Base-by-base conservation (phyloP, 2,797 vertebrate species). In the Gymnothorax javanicus region DNA sequence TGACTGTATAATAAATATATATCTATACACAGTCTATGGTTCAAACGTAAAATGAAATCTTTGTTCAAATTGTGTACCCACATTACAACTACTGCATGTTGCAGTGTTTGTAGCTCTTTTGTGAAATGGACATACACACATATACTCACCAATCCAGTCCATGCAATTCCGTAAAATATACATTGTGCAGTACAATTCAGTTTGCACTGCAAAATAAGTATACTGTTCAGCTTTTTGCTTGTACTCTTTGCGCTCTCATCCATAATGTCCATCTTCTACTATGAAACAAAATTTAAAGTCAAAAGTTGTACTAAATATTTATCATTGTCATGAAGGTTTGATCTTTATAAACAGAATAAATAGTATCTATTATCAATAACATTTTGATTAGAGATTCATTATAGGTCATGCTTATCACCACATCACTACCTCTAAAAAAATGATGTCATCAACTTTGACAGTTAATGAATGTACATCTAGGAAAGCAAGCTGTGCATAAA, bases 1-100 rank as follows among this genome's bases (percentile, higher is more conserved):
- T 43, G 2, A 43, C 33, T 43, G 33, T 2, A 43, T 43, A 2
- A 43, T 43, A 43, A 43, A 43, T 43, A 43, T 43, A 43, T 43
- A 43, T 43, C 33, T 43, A 43, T 43, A 43, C 33, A 43, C 33
- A 43, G 33, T 43, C 33, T 43, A 43, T 43, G 33, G 94, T 57
- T 85, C 27, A 56, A 52, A 17, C 17, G 50, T n/a, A 23, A 56
- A 23, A 54, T 56, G 9, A 12, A 17, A 9, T 79, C 75, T 7
- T 2, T 17, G 23, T 20, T 20, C 12, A 6, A 20, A 20, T 64
- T 15, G 60, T 20, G 60, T 64, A 64, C 60, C 64, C 64, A 43
- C 33, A 69, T n/a, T 2, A 25, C 64, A 23, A n/a, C 20, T 23
- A 20, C 6, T 77, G 73, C 8, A 77, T 52, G 13, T 77, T 77